Conservation (phyloP, 2,888 invertebrate species). For the Tetranychus truncatus region DNA sequence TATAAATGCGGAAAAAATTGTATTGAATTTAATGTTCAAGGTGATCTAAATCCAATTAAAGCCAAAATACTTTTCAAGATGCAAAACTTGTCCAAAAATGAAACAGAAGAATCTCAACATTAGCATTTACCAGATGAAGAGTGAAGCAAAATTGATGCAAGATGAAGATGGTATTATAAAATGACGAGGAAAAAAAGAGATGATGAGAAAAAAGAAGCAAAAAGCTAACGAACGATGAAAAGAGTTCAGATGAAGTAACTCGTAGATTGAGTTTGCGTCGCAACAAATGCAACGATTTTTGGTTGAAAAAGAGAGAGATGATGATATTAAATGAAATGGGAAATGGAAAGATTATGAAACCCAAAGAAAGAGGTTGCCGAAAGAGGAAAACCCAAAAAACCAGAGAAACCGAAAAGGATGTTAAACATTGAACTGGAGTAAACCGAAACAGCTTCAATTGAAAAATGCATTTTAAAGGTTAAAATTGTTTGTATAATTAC, state of each 20-base stretch:
- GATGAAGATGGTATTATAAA: not conserved
- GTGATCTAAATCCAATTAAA: no score
- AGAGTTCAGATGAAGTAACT: not conserved
- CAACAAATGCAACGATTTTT: not conserved
- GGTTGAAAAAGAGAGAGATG: not conserved
- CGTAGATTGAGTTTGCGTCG: not conserved
- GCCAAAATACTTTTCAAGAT: no score
- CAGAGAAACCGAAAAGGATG: not conserved
- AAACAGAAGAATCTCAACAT: no score
- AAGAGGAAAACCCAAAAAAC: not conserved
- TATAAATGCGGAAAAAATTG: no score
- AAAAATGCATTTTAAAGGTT: not conserved
- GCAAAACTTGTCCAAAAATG: no score
- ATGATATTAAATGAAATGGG: not conserved
- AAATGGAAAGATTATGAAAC: not conserved
- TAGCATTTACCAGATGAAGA: not conserved
- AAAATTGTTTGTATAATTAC: not conserved
- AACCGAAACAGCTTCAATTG: not conserved
- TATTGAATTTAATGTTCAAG: no score
- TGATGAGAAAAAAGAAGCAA: not conserved
- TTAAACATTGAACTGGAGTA: not conserved
- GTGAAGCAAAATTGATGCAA: not conserved
- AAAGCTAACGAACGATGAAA: not conserved
- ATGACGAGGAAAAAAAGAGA: not conserved
- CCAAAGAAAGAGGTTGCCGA: not conserved